These are phyloP conservation scores for Lycaon pictus DNA, from an alignment of 2,113 vertebrate species.

Conservation along the genomic window DNA sequence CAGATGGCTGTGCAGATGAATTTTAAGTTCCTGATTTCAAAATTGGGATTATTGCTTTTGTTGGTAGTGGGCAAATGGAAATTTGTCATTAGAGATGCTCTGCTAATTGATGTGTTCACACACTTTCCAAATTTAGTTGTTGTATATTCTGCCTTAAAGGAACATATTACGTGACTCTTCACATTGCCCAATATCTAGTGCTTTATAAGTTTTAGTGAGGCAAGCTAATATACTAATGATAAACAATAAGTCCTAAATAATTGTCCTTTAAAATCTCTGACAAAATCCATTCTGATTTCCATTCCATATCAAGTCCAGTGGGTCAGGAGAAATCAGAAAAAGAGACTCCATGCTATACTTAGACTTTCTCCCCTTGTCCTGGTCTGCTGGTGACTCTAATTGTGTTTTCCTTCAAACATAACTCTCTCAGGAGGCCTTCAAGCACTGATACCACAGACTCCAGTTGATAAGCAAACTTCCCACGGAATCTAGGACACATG, in stretches of 20 bases:
- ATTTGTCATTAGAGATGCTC: slow-evolving; percentile 27
- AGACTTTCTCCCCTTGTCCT: rapidly evolving
- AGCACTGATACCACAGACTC: background rate
- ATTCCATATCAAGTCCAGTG: background rate
- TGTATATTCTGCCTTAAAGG: background rate
- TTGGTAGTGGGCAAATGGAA: slow-evolving; percentile 1
- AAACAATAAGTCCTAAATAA: background rate
- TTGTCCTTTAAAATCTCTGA: background rate
- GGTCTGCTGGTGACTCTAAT: background rate
- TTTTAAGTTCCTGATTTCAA: slow-evolving; percentile 47
- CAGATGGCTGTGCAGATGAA: slow-evolving; percentile 18
- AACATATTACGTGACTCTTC: background rate
- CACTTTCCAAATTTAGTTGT: background rate
- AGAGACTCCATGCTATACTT: rapidly evolving
- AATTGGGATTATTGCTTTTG: slow-evolving; percentile 30
- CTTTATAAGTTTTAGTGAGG: background rate
- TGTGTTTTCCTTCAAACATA: background rate
- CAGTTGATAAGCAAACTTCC: background rate
- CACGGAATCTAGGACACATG: rapidly evolving
- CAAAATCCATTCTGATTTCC: background rate
- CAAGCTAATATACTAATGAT: background rate
- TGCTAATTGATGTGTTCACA: slow-evolving; percentile 45
- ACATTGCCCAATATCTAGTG: background rate
- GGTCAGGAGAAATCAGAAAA: background rate
- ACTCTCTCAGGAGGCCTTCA: background rate